Evolutionary conservation across 2,888 invertebrate genomes (phyloP), one percentile per base, ranked within the genome.

Genomic region (Stegana nigrithorax): DNA sequence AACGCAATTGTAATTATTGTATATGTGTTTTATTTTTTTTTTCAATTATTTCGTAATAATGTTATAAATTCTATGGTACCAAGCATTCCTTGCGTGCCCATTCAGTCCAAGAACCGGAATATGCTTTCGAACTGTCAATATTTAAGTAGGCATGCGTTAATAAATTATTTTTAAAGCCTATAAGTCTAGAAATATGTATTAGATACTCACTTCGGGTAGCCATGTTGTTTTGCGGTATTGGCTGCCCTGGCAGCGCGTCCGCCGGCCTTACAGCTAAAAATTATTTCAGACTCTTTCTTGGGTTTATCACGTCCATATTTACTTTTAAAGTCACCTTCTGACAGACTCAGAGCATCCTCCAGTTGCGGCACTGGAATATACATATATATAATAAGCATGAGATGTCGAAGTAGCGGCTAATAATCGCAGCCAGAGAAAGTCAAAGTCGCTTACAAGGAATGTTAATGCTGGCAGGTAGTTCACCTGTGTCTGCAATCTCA

Each of bases 401-500:
- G n/a, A n/a, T 66, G 57, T 64, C 50, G 55, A 60, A 56, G 45
- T 10, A 23, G n/a, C 17, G 36, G 10, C 39, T 26, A 47, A n/a
- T 39, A 44, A 47, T 10, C 14, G 29, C 50, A 14, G 12, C n/a
- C 8, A 21, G 1, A 39, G 8, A 12, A 23, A 60, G 53, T 55
- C 57, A n/a, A 32, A 25, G 42, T 42, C 45, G 86, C 88, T 88
- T 87, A 93, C 93, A 87, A 76, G 93, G 93, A 83, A 93, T 92
- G 78, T 93, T 92, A 66, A 93, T 87, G 78, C 92, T 92, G 53
- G 90, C 89, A 32, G 93, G 93, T 66, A 94, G 88, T 69, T 87
- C 87, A 6, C 93, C 93, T 70, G 91, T 90, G 78, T 92, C 90
- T 68, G 88, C 84, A 32, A 93, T 81, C 85, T 94, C 93, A 45